A percentile compares a stretch with the other conserved stretches of the same genome.
Conservation (phyloP, 2,888 invertebrate species). For the Octonoba sinensis region DNA sequence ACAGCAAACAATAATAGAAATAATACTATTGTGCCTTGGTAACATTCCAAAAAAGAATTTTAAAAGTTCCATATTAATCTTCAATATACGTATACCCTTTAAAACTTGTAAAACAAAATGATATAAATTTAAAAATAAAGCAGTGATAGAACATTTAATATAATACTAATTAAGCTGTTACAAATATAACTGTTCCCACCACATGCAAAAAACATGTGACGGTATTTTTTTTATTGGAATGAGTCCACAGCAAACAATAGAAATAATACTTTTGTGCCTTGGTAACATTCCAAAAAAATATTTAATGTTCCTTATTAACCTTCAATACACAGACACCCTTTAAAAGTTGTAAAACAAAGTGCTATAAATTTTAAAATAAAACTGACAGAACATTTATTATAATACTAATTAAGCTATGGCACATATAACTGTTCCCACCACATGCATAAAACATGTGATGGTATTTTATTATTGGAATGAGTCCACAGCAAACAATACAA, state of each 20-base stretch:
- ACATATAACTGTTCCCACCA: neutral
- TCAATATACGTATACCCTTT: too few species aligned
- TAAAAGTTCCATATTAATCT: too few species aligned
- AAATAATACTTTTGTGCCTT: neutral
- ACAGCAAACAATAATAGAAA: neutral
- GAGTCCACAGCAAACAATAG: neutral
- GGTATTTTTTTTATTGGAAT: constrained; percentile 22
- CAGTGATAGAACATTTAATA: too few species aligned
- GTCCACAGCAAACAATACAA: neutral
- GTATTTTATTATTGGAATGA: neutral
- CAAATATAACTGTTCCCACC: neutral
- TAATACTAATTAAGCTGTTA: too few species aligned
- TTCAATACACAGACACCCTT: too few species aligned
- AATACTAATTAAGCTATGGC: too few species aligned
- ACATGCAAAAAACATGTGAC: neutral
- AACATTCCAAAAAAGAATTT: neutral
- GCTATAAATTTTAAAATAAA: too few species aligned
- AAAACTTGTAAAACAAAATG: too few species aligned
- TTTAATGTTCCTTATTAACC: too few species aligned
- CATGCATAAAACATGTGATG: neutral
- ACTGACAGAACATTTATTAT: too few species aligned
- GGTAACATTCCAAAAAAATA: constrained; percentile 3
- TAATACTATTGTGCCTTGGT: neutral
- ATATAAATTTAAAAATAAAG: too few species aligned
- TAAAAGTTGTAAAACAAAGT: too few species aligned